These are phyloP conservation scores for Buceros bicornis DNA, from an alignment of 2,797 vertebrate species.

Conservation along the genomic window DNA sequence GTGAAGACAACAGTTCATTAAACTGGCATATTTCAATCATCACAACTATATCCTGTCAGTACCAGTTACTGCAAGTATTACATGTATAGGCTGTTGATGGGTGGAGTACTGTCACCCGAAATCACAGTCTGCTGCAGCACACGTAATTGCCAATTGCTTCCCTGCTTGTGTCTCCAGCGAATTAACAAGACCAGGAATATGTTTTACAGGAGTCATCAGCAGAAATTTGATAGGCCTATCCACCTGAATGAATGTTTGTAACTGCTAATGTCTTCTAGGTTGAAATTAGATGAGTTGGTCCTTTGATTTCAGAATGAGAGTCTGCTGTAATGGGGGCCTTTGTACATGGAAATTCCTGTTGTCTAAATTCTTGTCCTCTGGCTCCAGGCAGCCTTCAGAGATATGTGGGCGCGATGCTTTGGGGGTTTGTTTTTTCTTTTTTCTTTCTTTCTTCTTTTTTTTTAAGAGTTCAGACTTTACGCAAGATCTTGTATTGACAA, in stretches of 20 bases:
- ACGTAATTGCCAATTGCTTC: not conserved
- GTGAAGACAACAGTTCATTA: slow-evolving; percentile 65
- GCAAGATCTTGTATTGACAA: not conserved
- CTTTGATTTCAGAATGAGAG: slow-evolving; percentile 37
- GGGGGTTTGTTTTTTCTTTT: not conserved
- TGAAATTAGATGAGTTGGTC: slow-evolving; percentile 44
- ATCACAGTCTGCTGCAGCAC: not conserved
- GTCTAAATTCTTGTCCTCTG: not conserved
- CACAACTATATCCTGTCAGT: slow-evolving; percentile 19
- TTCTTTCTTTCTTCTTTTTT: not conserved
- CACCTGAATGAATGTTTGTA: slow-evolving; percentile 26
- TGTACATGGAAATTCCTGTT: not conserved
- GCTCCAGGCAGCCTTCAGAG: slow-evolving; percentile 1
- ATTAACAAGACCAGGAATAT: not conserved
- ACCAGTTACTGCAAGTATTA: not conserved
- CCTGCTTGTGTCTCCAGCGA: not conserved
- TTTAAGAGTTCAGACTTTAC: not conserved
- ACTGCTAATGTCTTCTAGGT: slow-evolving; percentile 2
- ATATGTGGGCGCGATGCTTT: not conserved
- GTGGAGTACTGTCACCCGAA: not conserved
- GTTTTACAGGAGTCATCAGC: not conserved
- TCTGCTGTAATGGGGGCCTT: not conserved
- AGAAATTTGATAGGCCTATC: not conserved
- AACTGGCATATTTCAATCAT: slow-evolving; percentile 52
- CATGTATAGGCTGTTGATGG: not conserved